Percentiles rank a stretch among this genome's conserved stretches.
Evolutionary conservation across 30 jellyfish, hydroid and myxozoan genomes (phyloP).

Genomic region (Nemopilema nomurai): DNA sequence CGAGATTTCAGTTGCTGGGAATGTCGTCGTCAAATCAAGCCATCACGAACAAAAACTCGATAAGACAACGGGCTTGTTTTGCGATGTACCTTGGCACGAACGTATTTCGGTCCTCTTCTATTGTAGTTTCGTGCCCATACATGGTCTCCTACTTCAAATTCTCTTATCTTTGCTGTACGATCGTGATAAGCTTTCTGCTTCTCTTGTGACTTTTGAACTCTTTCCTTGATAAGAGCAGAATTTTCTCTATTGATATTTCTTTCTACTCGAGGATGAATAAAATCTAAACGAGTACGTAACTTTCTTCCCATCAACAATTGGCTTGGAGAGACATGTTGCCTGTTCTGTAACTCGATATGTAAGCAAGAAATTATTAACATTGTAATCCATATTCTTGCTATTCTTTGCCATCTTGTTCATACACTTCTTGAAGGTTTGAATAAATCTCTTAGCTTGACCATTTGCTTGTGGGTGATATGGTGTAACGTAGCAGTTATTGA

Average conservation of each 20-base stretch:
- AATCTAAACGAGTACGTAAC: constrained; percentile 56
- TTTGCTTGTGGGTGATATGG: constrained; percentile 68
- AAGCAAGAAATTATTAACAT: constrained; percentile 46
- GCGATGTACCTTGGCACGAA: constrained; percentile 61
- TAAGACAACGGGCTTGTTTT: constrained; percentile 61
- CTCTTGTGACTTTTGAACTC: constrained; percentile 52
- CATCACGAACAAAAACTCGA: constrained; percentile 58
- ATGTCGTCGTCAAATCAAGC: constrained; percentile 56
- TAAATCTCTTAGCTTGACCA: constrained; percentile 59
- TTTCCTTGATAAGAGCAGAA: constrained; percentile 46
- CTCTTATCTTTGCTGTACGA: constrained; percentile 43
- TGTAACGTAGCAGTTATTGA: constrained; percentile 63
- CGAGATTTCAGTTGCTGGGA: constrained; percentile 57
- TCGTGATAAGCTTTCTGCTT: constrained; percentile 56
- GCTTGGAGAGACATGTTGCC: constrained; percentile 69
- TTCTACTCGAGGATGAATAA: constrained; percentile 48
- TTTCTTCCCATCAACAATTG: constrained; percentile 61
- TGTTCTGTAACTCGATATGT: constrained; percentile 58
- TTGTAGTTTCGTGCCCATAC: constrained; percentile 57
- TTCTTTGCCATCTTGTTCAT: constrained; percentile 64
- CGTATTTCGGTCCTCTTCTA: constrained; percentile 58
- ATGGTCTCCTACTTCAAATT: constrained; percentile 57
- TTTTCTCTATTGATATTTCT: constrained; percentile 45
- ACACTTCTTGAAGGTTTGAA: constrained; percentile 64
- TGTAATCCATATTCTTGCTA: constrained; percentile 47